Evolutionary conservation across 2,888 invertebrate genomes (phyloP).

Genomic region (Mermis nigrescens): DNA sequence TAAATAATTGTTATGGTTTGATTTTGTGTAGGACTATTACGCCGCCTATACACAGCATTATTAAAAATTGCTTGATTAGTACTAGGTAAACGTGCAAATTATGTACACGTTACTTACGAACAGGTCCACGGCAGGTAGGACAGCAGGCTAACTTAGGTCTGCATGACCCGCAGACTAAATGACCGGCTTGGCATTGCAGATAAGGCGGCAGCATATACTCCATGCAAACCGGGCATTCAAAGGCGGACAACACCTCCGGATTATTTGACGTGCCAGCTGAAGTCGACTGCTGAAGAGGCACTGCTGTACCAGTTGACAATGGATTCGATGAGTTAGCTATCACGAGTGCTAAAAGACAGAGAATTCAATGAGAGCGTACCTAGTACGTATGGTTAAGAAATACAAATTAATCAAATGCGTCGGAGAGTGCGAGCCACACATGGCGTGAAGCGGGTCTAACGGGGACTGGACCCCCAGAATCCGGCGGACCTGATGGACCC

Average conservation of each 20-base stretch:
- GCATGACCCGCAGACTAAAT: conserved; percentile 90
- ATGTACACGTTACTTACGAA: conserved; percentile 41
- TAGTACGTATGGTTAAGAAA: too few relatives aligned
- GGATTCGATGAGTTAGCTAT: not conserved
- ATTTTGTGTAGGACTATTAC: too few relatives aligned
- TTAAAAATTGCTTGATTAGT: not conserved
- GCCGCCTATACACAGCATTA: too few relatives aligned
- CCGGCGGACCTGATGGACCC: too few relatives aligned
- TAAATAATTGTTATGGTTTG: too few relatives aligned
- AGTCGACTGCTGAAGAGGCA: not conserved
- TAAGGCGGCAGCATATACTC: conserved; percentile 98
- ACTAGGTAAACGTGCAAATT: not conserved
- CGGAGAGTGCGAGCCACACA: too few relatives aligned
- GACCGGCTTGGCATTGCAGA: conserved; percentile 92
- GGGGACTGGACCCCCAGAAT: too few relatives aligned
- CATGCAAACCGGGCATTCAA: conserved; percentile 63
- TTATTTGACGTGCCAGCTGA: not conserved
- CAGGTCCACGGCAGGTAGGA: conserved; percentile 88
- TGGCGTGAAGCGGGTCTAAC: too few relatives aligned
- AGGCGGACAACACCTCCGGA: conserved; percentile 24
- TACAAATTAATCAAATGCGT: too few relatives aligned
- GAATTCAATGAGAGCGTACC: too few relatives aligned
- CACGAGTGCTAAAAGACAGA: not conserved
- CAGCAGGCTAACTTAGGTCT: conserved; percentile 88
- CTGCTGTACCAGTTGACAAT: not conserved